Evolutionary conservation across 1,140 invertebrate species (phyloP).

Genomic region (Drosophila subobscura): DNA sequence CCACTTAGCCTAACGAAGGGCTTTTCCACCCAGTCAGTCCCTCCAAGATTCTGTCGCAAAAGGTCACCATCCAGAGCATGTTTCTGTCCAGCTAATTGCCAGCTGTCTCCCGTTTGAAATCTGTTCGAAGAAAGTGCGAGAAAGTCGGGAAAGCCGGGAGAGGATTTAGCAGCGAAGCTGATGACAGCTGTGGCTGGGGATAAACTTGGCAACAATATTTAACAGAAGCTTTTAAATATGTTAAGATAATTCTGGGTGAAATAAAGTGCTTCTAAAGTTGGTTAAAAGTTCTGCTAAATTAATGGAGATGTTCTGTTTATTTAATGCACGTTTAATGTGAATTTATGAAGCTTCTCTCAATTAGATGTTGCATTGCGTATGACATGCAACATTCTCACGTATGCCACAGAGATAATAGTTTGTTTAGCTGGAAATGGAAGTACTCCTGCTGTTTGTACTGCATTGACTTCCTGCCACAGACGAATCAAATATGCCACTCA

Average conservation of each 20-base stretch:
- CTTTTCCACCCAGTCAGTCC: slow-evolving; percentile 4
- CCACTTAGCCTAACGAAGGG: slow-evolving; percentile 54
- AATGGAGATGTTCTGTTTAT: too few relatives aligned
- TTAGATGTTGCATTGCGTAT: too few relatives aligned
- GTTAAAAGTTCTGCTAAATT: background rate
- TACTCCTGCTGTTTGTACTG: background rate
- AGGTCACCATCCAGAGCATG: background rate
- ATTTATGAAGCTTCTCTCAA: too few relatives aligned
- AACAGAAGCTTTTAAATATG: slow-evolving; percentile 7
- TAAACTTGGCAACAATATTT: slow-evolving; percentile 18
- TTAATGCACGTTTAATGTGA: too few relatives aligned
- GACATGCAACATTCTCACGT: too few relatives aligned
- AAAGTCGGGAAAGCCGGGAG: background rate
- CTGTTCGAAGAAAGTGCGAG: background rate
- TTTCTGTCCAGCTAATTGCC: slow-evolving; percentile 46
- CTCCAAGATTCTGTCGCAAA: too few relatives aligned
- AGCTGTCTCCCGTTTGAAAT: slow-evolving; percentile 46
- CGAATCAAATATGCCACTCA: slow-evolving; percentile 33
- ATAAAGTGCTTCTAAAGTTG: slow-evolving; percentile 11
- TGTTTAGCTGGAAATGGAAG: background rate
- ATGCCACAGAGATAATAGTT: slow-evolving; percentile 7
- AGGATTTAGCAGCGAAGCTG: slow-evolving; percentile 8
- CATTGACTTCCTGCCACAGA: slow-evolving; percentile 11
- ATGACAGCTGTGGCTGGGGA: slow-evolving; percentile 12
- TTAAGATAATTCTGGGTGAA: background rate